Evolutionary conservation across 2,888 invertebrate species (phyloP).

Genomic region (Abrostola tripartita): DNA sequence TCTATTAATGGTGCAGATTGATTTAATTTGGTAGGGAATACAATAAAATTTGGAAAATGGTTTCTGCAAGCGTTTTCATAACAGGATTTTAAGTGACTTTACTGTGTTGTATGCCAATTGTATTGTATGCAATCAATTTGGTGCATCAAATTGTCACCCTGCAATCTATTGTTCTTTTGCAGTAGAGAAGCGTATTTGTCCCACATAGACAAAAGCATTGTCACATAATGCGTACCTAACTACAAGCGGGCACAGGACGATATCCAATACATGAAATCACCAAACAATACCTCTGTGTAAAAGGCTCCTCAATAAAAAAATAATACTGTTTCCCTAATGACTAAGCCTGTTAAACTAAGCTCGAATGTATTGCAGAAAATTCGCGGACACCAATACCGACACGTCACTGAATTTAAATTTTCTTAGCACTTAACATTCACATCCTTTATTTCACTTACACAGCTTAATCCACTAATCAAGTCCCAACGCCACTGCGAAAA

Average conservation of each 20-base stretch:
- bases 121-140: conserved; percentile 51
- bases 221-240: conserved; percentile 76
- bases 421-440: conserved; percentile 54
- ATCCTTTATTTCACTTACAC: conserved; percentile 59
- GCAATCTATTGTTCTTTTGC: conserved; percentile 57
- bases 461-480: conserved; percentile 54
- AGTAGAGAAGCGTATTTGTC: conserved; percentile 71
- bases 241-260: conserved; percentile 83
- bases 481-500: conserved; percentile 53
- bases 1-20: conserved; percentile 38
- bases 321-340: conserved; percentile 67
- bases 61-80: conserved; percentile 46
- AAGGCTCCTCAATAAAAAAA: conserved; percentile 67
- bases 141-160: conserved; percentile 58
- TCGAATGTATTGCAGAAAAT: conserved; percentile 65
- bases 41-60: conserved; percentile 30
- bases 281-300: conserved; percentile 79
- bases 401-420: conserved; percentile 40
- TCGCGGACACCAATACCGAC: conserved; percentile 61
- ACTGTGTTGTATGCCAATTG: conserved; percentile 44
- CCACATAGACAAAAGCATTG: conserved; percentile 79
- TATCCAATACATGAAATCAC: conserved; percentile 84
- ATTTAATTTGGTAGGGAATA: conserved; percentile 13
- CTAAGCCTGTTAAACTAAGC: conserved; percentile 78
- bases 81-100: conserved; percentile 44